A percentile compares a stretch with the other conserved stretches of the same genome.
phyloP scores from a whole-genome alignment of 2,113 vertebrate genomes.

The Nothocercus julius region DNA sequence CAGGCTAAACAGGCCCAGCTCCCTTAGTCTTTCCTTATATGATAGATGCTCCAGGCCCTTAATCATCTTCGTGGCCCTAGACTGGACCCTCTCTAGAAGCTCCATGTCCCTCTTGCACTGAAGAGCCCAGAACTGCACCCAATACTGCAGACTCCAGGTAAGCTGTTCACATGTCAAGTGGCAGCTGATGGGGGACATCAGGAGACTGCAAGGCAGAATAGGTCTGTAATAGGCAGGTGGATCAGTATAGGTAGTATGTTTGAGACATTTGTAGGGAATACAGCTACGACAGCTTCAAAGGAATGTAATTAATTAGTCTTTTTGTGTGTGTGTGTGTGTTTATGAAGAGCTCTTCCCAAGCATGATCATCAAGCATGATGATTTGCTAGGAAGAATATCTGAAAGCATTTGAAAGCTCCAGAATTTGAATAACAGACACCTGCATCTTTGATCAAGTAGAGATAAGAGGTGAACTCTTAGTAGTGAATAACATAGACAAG shows the following conservation, averaged over 20 bases:
- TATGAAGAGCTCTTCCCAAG: background rate
- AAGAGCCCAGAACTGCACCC: too few relatives aligned
- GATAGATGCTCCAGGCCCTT: too few relatives aligned
- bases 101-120: too few relatives aligned
- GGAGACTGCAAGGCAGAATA: background rate
- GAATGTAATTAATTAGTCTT: background rate
- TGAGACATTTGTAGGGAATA: background rate
- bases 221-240: background rate
- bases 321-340: background rate
- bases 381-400: background rate
- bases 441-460: background rate
- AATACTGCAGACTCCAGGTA: too few relatives aligned
- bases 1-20: too few relatives aligned
- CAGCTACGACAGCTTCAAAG: background rate
- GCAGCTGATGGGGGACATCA: background rate
- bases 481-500: background rate
- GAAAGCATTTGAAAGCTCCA: background rate
- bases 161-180: background rate
- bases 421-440: background rate
- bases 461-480: background rate
- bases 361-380: background rate
- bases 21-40: too few relatives aligned
- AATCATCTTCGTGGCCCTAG: too few relatives aligned
- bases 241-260: background rate
- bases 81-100: too few relatives aligned